phyloP scores from a whole-genome alignment of 2,113 vertebrate species.

The Oryctolagus cuniculus region mOryCun1.1 NC_091442.1:82560001-82560500 shows the following conservation, averaged over 20 bases:
- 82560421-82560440: background rate
- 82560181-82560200: background rate
- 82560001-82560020: background rate
- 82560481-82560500: background rate
- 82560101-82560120: background rate
- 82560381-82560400: background rate
- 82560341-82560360: background rate
- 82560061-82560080: background rate
- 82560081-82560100: background rate
- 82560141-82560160: background rate
- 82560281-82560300: background rate
- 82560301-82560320: background rate
- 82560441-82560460: background rate
- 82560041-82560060: background rate
- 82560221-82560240: background rate
- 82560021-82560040: background rate
- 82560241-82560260: background rate
- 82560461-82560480: background rate
- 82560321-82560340: conserved; percentile 15
- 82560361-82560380: background rate
- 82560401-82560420: background rate
- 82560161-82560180: background rate
- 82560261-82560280: background rate
- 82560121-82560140: background rate
- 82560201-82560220: background rate